Evolutionary conservation across 2,888 invertebrate genomes (phyloP).

Genomic region (Caenorhabditis parvicauda): DNA sequence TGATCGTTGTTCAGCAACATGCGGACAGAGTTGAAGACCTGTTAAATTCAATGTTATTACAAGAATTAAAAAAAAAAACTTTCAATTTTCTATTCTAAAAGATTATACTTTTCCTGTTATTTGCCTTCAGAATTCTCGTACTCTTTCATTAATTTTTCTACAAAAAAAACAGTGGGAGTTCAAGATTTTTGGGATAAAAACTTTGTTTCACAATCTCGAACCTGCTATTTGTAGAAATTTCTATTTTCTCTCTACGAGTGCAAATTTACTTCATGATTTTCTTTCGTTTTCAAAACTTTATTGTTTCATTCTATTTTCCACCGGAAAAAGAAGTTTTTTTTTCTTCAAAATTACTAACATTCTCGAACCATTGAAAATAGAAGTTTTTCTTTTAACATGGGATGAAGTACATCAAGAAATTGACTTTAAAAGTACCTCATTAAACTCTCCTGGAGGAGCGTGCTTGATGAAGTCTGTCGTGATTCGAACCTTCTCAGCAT

Average conservation of each 20-base stretch:
- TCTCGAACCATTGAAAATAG: no score
- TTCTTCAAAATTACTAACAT: no score
- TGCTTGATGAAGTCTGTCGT: conserved; percentile 90
- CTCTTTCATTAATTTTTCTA: no score
- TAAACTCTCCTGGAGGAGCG: conserved; percentile 99
- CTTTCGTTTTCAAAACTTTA: not conserved
- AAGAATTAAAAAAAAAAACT: conserved; percentile 62
- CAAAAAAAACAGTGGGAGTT: no score
- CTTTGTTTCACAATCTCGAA: no score
- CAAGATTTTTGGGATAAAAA: no score
- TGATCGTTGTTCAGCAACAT: conserved; percentile 83
- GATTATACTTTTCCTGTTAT: not conserved
- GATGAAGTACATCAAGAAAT: not conserved
- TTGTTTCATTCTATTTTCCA: not conserved
- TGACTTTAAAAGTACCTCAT: conserved; percentile 72
- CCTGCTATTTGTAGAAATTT: no score
- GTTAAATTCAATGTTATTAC: conserved; percentile 71
- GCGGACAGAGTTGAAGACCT: conserved; percentile 65
- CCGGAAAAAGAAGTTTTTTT: no score
- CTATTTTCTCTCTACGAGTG: no score
- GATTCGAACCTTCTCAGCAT: conserved; percentile 51
- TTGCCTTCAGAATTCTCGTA: no score
- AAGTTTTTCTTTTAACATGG: no score
- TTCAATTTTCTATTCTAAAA: not conserved
- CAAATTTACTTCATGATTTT: no score